These are phyloP conservation scores for Pharmacophagus antenor DNA, from an alignment of 2,888 invertebrate species.

Conservation along the genomic window DNA sequence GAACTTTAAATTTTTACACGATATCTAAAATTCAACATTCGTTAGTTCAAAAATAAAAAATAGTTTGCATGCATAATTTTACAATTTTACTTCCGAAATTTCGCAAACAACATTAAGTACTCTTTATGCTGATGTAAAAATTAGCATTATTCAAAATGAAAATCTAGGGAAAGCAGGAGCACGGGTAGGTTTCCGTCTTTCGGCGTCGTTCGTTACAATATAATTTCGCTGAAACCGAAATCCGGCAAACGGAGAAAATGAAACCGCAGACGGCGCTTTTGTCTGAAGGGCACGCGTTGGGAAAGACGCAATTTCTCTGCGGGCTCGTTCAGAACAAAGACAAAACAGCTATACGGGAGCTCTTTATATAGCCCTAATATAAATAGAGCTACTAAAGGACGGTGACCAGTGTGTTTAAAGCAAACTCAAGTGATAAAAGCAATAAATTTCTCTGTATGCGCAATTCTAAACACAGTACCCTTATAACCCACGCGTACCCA, in stretches of 20 bases:
- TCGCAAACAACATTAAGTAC: conserved; percentile 5
- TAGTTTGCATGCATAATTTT: background rate
- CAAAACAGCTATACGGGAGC: conserved; percentile 13
- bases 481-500: background rate
- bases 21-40: too few species aligned
- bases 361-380: conserved; percentile 27
- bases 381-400: conserved; percentile 25
- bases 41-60: too few species aligned
- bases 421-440: conserved; percentile 9
- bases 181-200: conserved; percentile 8
- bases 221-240: conserved; percentile 17
- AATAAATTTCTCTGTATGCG: conserved; percentile 5
- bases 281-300: conserved; percentile 27
- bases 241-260: conserved; percentile 14
- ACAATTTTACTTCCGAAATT: background rate
- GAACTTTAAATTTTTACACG: too few species aligned
- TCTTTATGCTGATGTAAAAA: conserved; percentile 4
- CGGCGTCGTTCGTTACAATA: conserved; percentile 20
- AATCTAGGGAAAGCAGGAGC: background rate
- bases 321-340: conserved; percentile 27
- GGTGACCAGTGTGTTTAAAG: conserved; percentile 19
- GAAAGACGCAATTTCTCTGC: conserved; percentile 28
- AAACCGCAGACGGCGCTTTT: conserved; percentile 28
- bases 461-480: background rate
- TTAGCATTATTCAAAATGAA: conserved; percentile 6